Percentiles rank a stretch among this genome's conserved stretches.
Evolutionary conservation across 2,797 vertebrate genomes (phyloP).

Genomic region (Tangara arthus): DNA sequence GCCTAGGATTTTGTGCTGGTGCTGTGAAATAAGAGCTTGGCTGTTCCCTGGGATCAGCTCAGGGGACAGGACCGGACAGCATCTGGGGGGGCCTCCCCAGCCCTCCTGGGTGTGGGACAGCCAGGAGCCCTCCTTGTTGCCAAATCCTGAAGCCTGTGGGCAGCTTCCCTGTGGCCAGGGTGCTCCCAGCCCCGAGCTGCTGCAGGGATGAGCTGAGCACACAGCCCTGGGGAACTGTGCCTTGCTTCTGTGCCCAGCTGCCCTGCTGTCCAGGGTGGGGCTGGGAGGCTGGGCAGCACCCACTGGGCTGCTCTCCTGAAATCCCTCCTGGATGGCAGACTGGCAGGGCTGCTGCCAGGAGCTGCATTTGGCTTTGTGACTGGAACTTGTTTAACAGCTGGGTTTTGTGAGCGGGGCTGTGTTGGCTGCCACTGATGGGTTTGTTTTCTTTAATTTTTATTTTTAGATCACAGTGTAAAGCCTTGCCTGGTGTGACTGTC

Average conservation of each 20-base stretch:
- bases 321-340: not conserved
- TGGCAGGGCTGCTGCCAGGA: not conserved
- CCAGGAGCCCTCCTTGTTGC: not conserved
- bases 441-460: not conserved
- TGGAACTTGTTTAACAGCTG: slow-evolving; percentile 11
- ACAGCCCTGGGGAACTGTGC: not conserved
- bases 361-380: not conserved
- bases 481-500: not conserved
- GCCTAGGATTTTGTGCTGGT: not conserved
- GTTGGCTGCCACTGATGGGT: not conserved
- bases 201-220: not conserved
- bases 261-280: not conserved
- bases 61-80: not conserved
- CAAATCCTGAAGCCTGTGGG: not conserved
- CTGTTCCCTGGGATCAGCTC: not conserved
- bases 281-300: not conserved
- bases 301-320: not conserved
- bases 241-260: not conserved
- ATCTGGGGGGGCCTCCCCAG: not conserved
- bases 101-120: not conserved
- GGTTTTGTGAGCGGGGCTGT: not conserved
- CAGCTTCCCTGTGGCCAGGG: not conserved
- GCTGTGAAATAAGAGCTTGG: not conserved
- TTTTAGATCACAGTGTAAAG: not conserved
- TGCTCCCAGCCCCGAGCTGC: not conserved